Percentiles rank a stretch among this genome's conserved stretches.
Conservation (phyloP, 1,140 invertebrate genomes). For the Penaeus japonicus region DNA sequence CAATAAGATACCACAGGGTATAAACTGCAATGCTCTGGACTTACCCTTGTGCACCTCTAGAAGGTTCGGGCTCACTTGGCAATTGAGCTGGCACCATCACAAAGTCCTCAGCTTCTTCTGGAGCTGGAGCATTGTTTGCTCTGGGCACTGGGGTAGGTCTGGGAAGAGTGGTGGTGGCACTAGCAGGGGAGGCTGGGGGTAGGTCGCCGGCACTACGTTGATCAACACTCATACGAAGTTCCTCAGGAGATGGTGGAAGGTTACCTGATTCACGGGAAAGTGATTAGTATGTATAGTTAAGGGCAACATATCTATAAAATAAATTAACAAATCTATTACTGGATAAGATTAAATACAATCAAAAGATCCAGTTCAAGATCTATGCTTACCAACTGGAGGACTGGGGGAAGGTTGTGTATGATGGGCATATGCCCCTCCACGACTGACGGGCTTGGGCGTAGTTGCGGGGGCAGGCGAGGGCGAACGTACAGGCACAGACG, state of each 20-base stretch:
- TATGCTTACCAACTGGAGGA: slow-evolving; percentile 43
- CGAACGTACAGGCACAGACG: slow-evolving; percentile 26
- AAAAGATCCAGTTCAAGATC: not conserved
- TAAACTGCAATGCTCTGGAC: not conserved
- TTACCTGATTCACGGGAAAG: slow-evolving; percentile 6
- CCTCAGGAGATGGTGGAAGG: slow-evolving; percentile 47
- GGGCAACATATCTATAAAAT: not conserved
- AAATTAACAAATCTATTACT: too few relatives aligned
- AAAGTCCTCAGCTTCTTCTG: slow-evolving; percentile 79
- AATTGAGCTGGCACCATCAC: slow-evolving; percentile 77
- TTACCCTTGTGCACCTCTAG: slow-evolving; percentile 50
- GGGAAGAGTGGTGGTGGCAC: slow-evolving; percentile 10
- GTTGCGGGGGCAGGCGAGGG: slow-evolving; percentile 30
- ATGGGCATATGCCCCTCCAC: slow-evolving; percentile 28
- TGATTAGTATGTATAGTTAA: not conserved
- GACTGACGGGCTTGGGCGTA: slow-evolving; percentile 22
- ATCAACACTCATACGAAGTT: slow-evolving; percentile 48
- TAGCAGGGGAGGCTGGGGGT: slow-evolving; percentile 17
- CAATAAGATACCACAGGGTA: not conserved
- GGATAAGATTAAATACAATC: not conserved
- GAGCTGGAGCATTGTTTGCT: slow-evolving; percentile 70
- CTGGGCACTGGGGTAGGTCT: slow-evolving; percentile 39
- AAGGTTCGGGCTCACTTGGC: slow-evolving; percentile 51
- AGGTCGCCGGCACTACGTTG: slow-evolving; percentile 33
- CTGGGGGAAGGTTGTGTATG: slow-evolving; percentile 45